phyloP scores from a whole-genome alignment of 35 echinoderm and acorn worm species.

The Chiridota heheva region DNA sequence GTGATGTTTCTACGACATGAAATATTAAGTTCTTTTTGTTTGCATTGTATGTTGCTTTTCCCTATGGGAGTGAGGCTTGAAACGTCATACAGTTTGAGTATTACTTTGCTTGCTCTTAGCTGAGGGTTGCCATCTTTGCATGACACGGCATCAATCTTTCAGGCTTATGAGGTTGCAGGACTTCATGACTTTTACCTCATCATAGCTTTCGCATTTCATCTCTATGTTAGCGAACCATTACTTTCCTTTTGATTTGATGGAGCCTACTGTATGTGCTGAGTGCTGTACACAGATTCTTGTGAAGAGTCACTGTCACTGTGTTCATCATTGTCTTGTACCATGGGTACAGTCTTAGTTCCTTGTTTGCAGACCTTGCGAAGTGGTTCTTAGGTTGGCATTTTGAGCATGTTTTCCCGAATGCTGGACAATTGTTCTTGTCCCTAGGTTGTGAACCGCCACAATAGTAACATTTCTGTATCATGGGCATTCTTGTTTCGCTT shows the following conservation, averaged over 20 bases:
- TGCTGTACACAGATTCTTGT: slow-evolving; percentile 4
- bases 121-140: neutral
- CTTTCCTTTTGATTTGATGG: neutral
- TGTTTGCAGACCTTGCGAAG: slow-evolving; percentile 34
- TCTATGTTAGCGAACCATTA: neutral
- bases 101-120: neutral
- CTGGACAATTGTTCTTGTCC: slow-evolving; percentile 4
- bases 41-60: neutral
- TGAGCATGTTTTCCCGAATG: slow-evolving; percentile 3
- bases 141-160: neutral
- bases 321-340: neutral
- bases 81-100: neutral
- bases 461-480: neutral
- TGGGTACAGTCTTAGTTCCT: neutral
- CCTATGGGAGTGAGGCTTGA: neutral
- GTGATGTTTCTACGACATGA: neutral
- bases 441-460: slow-evolving; percentile 16
- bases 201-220: no score
- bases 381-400: slow-evolving; percentile 28
- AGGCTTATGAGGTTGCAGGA: neutral
- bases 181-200: no score
- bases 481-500: neutral
- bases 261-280: slow-evolving; percentile 7
- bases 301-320: neutral
- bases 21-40: neutral